Conservation (phyloP, 2,113 vertebrate genomes). For the Martes martes region DNA sequence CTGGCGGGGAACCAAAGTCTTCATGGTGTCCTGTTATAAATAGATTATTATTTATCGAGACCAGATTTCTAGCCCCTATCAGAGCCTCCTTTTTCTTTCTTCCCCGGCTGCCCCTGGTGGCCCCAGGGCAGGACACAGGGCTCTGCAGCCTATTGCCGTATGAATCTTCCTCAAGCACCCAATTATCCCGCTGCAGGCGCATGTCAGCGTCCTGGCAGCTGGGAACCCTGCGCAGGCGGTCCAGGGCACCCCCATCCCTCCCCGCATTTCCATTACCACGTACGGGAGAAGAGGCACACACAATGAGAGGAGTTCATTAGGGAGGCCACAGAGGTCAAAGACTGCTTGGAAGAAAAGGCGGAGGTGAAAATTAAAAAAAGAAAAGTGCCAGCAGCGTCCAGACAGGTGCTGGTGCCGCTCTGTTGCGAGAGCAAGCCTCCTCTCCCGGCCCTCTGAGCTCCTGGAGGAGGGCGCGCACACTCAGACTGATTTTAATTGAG, state of each 20-base stretch:
- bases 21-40: conserved; percentile 58
- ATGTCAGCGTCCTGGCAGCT: conserved; percentile 83
- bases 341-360: conserved; percentile 71
- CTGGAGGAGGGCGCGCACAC: conserved; percentile 15
- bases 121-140: conserved; percentile 76
- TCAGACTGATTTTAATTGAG: conserved; percentile 67
- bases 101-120: conserved; percentile 53
- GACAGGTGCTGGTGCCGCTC: conserved; percentile 42
- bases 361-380: conserved; percentile 72
- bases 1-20: conserved; percentile 66
- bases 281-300: conserved; percentile 12
- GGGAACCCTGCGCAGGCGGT: conserved; percentile 45
- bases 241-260: conserved; percentile 64
- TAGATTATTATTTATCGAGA: conserved; percentile 78
- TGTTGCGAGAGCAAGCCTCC: neutral
- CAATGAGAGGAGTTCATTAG: conserved; percentile 59
- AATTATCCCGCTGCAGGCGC: conserved; percentile 82
- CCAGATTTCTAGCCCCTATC: conserved; percentile 51
- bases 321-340: conserved; percentile 68
- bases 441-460: neutral
- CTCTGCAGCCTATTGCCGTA: conserved; percentile 78
- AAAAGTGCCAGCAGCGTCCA: conserved; percentile 42
- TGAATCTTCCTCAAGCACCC: conserved; percentile 87
- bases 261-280: conserved; percentile 74
- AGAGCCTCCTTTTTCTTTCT: conserved; percentile 58